Conservation (phyloP, 1,140 invertebrate species). For the Hyposmocoma kahamanoa region DNA sequence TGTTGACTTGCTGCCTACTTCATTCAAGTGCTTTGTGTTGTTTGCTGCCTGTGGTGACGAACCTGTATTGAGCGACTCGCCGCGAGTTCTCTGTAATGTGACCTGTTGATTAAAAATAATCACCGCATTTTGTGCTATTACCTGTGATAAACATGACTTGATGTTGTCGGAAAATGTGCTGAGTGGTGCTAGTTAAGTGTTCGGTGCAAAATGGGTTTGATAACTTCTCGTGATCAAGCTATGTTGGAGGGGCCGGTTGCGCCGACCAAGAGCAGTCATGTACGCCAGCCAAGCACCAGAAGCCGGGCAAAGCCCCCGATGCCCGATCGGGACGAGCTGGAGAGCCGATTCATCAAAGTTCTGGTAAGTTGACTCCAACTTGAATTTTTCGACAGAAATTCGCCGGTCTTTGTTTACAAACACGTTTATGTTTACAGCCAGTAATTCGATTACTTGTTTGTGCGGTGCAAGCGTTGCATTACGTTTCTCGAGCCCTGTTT, state of each 20-base stretch:
- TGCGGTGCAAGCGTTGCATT: not conserved
- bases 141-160: conserved; percentile 66
- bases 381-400: conserved; percentile 14
- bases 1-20: conserved; percentile 11
- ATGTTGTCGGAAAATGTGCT: conserved; percentile 45
- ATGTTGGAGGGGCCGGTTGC: conserved; percentile 66
- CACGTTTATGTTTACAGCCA: conserved; percentile 29
- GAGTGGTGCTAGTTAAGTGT: conserved; percentile 43
- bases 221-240: conserved; percentile 68
- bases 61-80: conserved; percentile 11
- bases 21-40: conserved; percentile 19
- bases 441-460: conserved; percentile 13
- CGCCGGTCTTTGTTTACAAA: conserved; percentile 67
- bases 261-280: conserved; percentile 69
- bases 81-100: conserved; percentile 28
- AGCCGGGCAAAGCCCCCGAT: conserved; percentile 87
- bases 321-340: conserved; percentile 91
- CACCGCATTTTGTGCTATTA: conserved; percentile 39
- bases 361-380: conserved; percentile 80
- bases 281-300: conserved; percentile 82
- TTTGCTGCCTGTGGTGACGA: conserved; percentile 18
- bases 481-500: too few relatives aligned
- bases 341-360: conserved; percentile 94
- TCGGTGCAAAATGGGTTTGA: conserved; percentile 70
- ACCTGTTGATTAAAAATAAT: conserved; percentile 32